Evolutionary conservation across 2,113 vertebrate genomes (phyloP).

Genomic region (Gallinago jamesoni): DNA sequence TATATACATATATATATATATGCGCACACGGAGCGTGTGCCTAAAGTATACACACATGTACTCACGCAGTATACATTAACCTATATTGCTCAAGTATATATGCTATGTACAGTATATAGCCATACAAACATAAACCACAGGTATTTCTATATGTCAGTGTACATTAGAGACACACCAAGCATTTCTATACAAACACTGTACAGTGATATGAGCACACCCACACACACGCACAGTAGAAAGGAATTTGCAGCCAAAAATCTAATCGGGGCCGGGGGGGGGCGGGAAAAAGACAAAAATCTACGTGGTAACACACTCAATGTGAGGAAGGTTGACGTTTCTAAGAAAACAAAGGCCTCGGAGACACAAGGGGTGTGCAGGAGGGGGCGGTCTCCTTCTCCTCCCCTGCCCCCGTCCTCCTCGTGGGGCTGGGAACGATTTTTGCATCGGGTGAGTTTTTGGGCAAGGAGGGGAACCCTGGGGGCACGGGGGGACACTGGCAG

Average conservation of each 20-base stretch:
- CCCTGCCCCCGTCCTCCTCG: background rate
- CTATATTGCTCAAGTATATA: conserved; percentile 68
- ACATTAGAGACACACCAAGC: background rate
- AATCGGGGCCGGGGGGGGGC: rapidly evolving
- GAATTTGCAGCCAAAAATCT: background rate
- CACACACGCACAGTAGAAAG: background rate
- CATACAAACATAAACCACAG: conserved; percentile 38
- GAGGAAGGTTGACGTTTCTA: background rate
- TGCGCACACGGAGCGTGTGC: background rate
- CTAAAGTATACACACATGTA: background rate
- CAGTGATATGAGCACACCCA: background rate
- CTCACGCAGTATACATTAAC: conserved; percentile 45
- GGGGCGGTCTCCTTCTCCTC: background rate
- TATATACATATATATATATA: background rate
- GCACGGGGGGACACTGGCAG: rapidly evolving
- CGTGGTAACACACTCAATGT: background rate
- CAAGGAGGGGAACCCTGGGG: rapidly evolving
- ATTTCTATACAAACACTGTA: background rate
- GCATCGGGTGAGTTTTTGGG: background rate
- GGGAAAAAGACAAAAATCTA: background rate
- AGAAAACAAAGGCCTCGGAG: background rate
- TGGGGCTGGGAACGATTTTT: background rate
- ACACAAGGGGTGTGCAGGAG: background rate
- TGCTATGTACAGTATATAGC: conserved; percentile 45
- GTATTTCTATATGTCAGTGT: conserved; percentile 10